A percentile compares a stretch with the other conserved stretches of the same genome.
Conservation (phyloP, 2,888 invertebrate genomes). For the Rhimphoctona megacephalus region DNA sequence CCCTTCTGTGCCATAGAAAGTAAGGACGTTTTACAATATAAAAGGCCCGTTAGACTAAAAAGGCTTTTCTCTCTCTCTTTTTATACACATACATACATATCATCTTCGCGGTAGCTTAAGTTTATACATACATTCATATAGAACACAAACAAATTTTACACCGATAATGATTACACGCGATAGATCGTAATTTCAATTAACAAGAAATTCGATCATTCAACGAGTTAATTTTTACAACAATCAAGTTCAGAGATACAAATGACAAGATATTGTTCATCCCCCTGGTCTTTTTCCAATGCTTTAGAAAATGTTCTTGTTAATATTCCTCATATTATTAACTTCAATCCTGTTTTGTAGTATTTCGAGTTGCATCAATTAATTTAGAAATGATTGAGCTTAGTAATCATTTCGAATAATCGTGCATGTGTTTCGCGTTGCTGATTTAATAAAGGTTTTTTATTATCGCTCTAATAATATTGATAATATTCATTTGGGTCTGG, state of each 20-base stretch:
- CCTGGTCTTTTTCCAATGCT: no score
- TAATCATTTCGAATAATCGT: no score
- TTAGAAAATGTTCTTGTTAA: no score
- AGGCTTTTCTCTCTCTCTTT: conserved; percentile 13
- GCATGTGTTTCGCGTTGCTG: background rate
- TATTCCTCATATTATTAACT: no score
- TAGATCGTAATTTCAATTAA: background rate
- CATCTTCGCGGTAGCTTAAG: background rate
- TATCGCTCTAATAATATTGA: conserved; percentile 5
- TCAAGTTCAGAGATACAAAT: no score
- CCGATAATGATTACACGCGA: background rate
- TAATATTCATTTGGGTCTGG: background rate
- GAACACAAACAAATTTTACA: background rate
- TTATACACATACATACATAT: background rate
- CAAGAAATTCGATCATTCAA: no score
- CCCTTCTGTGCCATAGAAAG: conserved; percentile 32
- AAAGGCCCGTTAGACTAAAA: conserved; percentile 36
- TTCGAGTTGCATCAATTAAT: no score
- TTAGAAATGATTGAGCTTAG: background rate
- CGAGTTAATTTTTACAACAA: no score
- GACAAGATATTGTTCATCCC: no score
- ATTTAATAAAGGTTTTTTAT: background rate
- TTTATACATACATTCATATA: background rate
- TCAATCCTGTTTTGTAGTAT: no score
- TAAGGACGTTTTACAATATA: conserved; percentile 34